Evolutionary conservation across 2,888 invertebrate genomes (phyloP), one percentile per base, ranked within the genome.

Genomic region (Lochmaea crataegi): DNA sequence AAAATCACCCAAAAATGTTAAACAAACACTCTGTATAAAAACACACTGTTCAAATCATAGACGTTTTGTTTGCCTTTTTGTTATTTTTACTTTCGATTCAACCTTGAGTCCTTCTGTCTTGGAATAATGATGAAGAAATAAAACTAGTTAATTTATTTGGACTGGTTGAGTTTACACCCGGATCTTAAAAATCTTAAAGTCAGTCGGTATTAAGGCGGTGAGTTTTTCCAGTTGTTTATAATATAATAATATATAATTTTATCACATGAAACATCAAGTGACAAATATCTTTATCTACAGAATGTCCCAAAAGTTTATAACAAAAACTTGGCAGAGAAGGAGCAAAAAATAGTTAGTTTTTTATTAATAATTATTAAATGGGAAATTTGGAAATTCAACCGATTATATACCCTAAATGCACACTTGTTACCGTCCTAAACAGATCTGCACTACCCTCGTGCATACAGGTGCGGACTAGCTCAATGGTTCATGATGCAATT

Each of bases 81-180:
- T 18, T 41, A n/a, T 38, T 58, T 41, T 63, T 41, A 41, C 16
- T 63, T 63, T 42, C 42, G 11, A 9, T 32, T 32, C 11, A 63
- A 63, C 61, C 61, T 63, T 63, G 61, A 63, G 61, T 63, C 61
- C 42, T 63, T 63, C 16, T 41, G 12, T 12, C 61, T 16, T 63
- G 61, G 41, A 63, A 63, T 42, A 18, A 41, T 41, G n/a, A 18
- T 18, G 16, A 60, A 38, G 38, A 63, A 42, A 63, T 41, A 60
- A 58, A 63, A 63, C 61, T 63, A 1, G 61, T 63, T 63, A 42
- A 45, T 14, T 45, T 14, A 14, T 42, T 45, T 16, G 18, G 11
- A 63, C 16, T 63, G 16, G 53, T 53, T 63, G 61, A 42, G n/a
- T 32, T 58, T 5, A 42, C 61, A 63, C 61, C 61, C 61, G 61